A percentile compares a stretch with the other conserved stretches of the same genome.
Evolutionary conservation across 2,888 invertebrate species (phyloP).

Genomic region (Caenorhabditis virilis): DNA sequence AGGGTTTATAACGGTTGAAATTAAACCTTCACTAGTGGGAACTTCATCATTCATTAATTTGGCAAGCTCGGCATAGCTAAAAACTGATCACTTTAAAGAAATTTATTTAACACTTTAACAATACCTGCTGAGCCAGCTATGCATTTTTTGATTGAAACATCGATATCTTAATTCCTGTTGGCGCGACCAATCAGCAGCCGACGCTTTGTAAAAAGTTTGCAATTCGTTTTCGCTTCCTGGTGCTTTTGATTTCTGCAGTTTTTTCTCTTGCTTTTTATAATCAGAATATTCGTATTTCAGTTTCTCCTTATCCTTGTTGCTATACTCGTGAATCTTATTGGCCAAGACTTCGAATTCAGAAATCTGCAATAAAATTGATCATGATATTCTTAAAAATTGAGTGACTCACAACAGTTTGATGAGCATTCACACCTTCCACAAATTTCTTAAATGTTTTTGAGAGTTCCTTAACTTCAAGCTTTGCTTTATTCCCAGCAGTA

Average conservation of each 20-base stretch:
- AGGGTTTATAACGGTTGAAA: not conserved
- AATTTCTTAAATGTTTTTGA: slow-evolving; percentile 33
- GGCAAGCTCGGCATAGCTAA: slow-evolving; percentile 18
- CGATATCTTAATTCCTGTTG: slow-evolving; percentile 54
- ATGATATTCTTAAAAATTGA: not conserved
- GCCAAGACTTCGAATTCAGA: slow-evolving; percentile 36
- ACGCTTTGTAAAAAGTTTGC: slow-evolving; percentile 38
- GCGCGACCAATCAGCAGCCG: slow-evolving; percentile 31
- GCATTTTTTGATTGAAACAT: slow-evolving; percentile 50
- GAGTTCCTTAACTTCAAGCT: slow-evolving; percentile 23
- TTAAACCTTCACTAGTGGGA: no score
- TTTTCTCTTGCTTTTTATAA: slow-evolving; percentile 43
- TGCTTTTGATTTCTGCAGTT: slow-evolving; percentile 26
- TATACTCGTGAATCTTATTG: slow-evolving; percentile 36
- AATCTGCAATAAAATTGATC: slow-evolving; percentile 20
- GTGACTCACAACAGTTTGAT: slow-evolving; percentile 26
- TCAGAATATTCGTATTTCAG: slow-evolving; percentile 28
- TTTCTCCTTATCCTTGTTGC: slow-evolving; percentile 44
- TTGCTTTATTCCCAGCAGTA: slow-evolving; percentile 21
- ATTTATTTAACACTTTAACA: slow-evolving; percentile 1
- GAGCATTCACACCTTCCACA: slow-evolving; percentile 33
- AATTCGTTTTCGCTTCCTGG: slow-evolving; percentile 26
- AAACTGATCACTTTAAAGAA: not conserved
- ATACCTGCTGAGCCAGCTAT: slow-evolving; percentile 47
- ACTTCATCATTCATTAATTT: slow-evolving; percentile 8